Evolutionary conservation across 2,113 vertebrate genomes (phyloP).

Genomic region (Okapia johnstoni): DNA sequence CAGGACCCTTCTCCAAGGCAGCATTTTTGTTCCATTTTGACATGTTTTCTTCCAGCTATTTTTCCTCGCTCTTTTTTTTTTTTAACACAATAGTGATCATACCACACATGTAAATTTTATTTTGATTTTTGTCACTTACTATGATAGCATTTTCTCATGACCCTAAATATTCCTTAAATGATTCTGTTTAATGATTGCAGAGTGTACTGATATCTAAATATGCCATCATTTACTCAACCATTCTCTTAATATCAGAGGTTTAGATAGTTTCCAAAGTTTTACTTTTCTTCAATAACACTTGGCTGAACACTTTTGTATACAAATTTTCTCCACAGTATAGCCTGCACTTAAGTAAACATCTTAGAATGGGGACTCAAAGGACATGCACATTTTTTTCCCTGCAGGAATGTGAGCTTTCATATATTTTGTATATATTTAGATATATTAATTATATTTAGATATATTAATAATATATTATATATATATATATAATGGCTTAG

Average conservation of each 20-base stretch:
- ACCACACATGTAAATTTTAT: neutral
- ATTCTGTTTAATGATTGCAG: neutral
- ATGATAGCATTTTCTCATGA: neutral
- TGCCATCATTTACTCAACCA: neutral
- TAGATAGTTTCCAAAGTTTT: neutral
- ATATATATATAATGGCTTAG: neutral
- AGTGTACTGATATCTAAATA: neutral
- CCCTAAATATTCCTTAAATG: neutral
- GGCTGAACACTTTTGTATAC: neutral
- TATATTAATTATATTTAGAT: neutral
- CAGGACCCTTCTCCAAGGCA: neutral
- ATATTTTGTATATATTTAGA: neutral
- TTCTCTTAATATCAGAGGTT: neutral
- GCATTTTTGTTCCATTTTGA: neutral
- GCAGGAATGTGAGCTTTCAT: neutral
- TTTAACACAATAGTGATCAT: neutral
- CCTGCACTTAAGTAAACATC: neutral
- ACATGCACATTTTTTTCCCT: neutral
- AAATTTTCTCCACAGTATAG: neutral
- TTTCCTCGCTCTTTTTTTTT: neutral
- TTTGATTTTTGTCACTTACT: neutral
- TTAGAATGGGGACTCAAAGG: neutral
- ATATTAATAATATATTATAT: neutral
- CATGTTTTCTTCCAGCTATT: neutral
- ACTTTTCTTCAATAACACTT: neutral